Base-by-base conservation (phyloP, 2,113 vertebrate genomes). In the Hucho hucho region DNA sequence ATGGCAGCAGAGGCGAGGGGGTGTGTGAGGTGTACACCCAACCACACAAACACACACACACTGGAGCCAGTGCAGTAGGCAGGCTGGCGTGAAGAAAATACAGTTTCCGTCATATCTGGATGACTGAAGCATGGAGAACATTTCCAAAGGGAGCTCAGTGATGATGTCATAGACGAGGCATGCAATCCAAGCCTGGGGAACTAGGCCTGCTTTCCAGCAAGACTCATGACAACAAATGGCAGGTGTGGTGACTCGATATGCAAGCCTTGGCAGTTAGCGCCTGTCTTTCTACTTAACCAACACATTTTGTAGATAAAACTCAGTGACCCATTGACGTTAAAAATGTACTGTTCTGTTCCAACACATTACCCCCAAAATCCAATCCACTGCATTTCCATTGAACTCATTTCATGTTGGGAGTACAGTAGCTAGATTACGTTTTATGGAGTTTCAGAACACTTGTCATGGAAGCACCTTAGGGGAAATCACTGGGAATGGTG, bases 141-240 rank as follows among this genome's bases (percentile, higher is more conserved):
- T 28, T 69, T 80, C 70, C 61, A 70, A 49, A 56, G 56, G 69
- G 74, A 83, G 66, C 26, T 53, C 3, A 13, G 24, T 20, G 26
- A 71, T 56, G 71, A 84, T 75, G 69, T 46, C 20, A 61, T 9
- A 65, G 70, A 69, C 13, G 24, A 83, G 74, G 59, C 64, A 64
- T 75, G 77, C 73, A 68, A 73, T 73, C 70, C 70, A 43, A 43
- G 37, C 64, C 9, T 43, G 37, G 37, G 32, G 37, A 43, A 43
- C 9, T 43, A 78, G 72, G 80, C 28, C 59, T 72, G 58, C 56
- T 73, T 28, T 78, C 37, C 20, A 67, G 77, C 28, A 64, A 63
- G 70, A 25, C 64, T 61, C 22, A 11, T 43, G 37, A 43, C 37
- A 43, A 43, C 9, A 9, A 43, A 43, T 43, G 37, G 37, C 37